phyloP scores from a whole-genome alignment of 2,113 vertebrate species.

The Noctilio leporinus region DNA sequence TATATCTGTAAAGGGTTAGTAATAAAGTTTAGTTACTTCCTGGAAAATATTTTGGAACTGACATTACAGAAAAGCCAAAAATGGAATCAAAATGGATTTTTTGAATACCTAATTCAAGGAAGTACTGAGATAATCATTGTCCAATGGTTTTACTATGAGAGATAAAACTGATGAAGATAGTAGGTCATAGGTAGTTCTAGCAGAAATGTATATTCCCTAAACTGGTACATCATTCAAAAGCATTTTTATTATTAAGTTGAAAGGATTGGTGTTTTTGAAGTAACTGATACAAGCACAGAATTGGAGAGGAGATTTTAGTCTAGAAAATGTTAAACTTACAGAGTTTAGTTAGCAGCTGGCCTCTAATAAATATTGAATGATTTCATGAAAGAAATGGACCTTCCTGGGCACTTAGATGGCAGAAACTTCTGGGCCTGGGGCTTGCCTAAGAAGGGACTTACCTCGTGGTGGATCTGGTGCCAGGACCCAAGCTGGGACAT shows the following conservation, averaged over 20 bases:
- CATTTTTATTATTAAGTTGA: background rate
- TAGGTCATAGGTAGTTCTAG: background rate
- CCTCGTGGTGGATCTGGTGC: background rate
- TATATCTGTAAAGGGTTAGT: background rate
- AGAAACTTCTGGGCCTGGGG: background rate
- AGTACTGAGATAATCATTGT: background rate
- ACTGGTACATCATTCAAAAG: background rate
- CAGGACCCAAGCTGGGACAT: rapidly evolving
- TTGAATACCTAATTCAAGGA: background rate
- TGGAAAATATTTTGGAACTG: background rate
- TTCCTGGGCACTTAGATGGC: background rate
- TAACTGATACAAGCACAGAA: background rate
- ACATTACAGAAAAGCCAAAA: background rate
- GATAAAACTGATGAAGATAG: background rate
- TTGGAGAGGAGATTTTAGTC: background rate
- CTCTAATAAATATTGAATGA: background rate
- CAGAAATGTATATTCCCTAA: background rate
- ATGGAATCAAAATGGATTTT: background rate
- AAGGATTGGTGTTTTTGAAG: background rate
- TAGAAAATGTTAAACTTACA: background rate
- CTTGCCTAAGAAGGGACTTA: background rate
- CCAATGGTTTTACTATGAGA: background rate
- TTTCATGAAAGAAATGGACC: background rate
- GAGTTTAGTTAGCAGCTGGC: background rate
- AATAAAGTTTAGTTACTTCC: background rate